Percentiles rank a stretch among this genome's conserved stretches.
Conservation (phyloP, 2,888 invertebrate genomes). For the Stenotaenia linearis region DNA sequence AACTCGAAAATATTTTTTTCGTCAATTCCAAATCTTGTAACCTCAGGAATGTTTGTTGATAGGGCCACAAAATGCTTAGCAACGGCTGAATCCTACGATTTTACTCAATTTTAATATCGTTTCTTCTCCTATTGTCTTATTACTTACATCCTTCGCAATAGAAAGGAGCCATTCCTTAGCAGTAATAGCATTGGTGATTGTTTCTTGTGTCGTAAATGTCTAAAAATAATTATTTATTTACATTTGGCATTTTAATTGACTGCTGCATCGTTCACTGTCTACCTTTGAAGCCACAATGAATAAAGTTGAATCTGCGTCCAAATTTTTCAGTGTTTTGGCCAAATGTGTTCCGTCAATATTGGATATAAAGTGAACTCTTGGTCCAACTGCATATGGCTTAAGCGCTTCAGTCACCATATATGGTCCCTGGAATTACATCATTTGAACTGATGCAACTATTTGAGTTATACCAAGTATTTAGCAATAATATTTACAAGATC, state of each 20-base stretch:
- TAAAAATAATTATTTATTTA: slow-evolving; percentile 22
- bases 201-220: slow-evolving; percentile 97
- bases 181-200: slow-evolving; percentile 96
- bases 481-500: slow-evolving; percentile 63
- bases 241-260: neutral
- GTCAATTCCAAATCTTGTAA: slow-evolving; percentile 96
- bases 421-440: slow-evolving; percentile 62
- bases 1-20: slow-evolving; percentile 98
- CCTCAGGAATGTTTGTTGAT: slow-evolving; percentile 89
- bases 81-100: slow-evolving; percentile 56
- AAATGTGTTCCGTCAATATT: slow-evolving; percentile 99
- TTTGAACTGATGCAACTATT: neutral
- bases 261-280: no score
- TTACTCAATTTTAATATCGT: neutral
- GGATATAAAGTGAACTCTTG: slow-evolving; percentile 90
- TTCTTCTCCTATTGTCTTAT: neutral
- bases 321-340: slow-evolving; percentile 81
- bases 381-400: slow-evolving; percentile 79
- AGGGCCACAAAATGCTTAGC: slow-evolving; percentile 97
- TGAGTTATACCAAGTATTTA: neutral
- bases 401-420: slow-evolving; percentile 98
- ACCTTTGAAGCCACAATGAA: slow-evolving; percentile 97
- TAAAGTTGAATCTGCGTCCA: slow-evolving; percentile 86
- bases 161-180: slow-evolving; percentile 94
- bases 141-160: slow-evolving; percentile 73